Base-by-base conservation (phyloP, 2,797 vertebrate genomes). In the Acridotheres tristis region DNA sequence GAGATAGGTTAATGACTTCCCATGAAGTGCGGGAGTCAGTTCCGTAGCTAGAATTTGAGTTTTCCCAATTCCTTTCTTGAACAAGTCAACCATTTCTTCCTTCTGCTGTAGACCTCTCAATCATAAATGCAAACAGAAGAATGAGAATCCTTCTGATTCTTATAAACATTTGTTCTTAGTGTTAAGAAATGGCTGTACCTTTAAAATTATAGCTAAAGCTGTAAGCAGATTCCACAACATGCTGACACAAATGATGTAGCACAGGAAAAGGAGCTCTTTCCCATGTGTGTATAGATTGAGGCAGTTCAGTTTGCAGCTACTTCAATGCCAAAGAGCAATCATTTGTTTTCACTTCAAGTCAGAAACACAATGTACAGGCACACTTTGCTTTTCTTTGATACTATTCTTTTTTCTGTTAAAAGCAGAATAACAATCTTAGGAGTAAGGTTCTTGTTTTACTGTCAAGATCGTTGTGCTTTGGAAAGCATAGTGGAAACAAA, bases 281-380 rank as follows among this genome's bases (percentile, higher is more conserved):
- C 57, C 48, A 17, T 16, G 9, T 83, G 54, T 68, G n/a, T 73
- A 48, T 86, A 83, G 85, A 96, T 40, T 15, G 55, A 96, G 40
- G 23, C 66, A 71, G 50, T 83, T 96, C 53, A 62, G 32, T 90
- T 84, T 97, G 68, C 69, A 94, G 43, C 59, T 89, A 59, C 74
- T 91, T 92, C 72, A 93, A 90, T 81, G 90, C 42, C 50, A 69
- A 47, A 47, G 61, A 84, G 30, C 42, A 34, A 50, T 83, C 3
- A 5, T 88, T 94, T 91, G n/a, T 84, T 94, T 96, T 84, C 68
- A 83, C 42, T 93, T 94, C 81, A 74, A 83, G 83, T 81, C 62
- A 74, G 88, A 82, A 93, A 57, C 51, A 81, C 61, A 58, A 86
- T 8, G 10, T 69, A 53, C 58, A 85, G 42, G 68, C 45, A 63